These are phyloP conservation scores for Etheostoma perlongum DNA, from an alignment of 2,797 vertebrate genomes.

Conservation along the genomic window DNA sequence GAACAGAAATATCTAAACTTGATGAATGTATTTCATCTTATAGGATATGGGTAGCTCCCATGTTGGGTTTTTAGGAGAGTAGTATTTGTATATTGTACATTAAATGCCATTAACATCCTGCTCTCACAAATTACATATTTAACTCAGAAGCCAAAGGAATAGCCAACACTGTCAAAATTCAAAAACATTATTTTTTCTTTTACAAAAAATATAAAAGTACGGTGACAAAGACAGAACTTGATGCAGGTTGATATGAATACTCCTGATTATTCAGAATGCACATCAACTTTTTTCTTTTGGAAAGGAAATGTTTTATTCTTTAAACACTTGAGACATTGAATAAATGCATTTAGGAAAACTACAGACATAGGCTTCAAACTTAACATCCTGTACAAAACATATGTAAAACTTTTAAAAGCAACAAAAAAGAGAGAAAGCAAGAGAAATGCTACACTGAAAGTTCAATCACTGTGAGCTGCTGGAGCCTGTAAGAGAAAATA, in stretches of 20 bases:
- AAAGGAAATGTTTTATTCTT: conserved; percentile 65
- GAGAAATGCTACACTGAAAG: conserved; percentile 52
- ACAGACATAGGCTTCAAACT: conserved; percentile 75
- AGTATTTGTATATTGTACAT: conserved; percentile 57
- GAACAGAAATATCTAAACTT: conserved; percentile 64
- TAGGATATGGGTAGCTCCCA: conserved; percentile 59
- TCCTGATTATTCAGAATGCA: conserved; percentile 67
- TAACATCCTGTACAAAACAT: conserved; percentile 81
- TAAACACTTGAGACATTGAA: conserved; percentile 75
- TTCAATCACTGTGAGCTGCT: conserved; percentile 69
- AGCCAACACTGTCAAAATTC: conserved; percentile 79
- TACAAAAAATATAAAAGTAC: conserved; percentile 84
- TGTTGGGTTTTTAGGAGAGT: conserved; percentile 56
- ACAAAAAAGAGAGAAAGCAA: conserved; percentile 42
- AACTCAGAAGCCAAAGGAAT: conserved; percentile 72
- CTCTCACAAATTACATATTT: conserved; percentile 67
- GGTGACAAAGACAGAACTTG: conserved; percentile 67
- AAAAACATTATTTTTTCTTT: conserved; percentile 66
- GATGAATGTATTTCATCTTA: conserved; percentile 62
- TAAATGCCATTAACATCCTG: conserved; percentile 66
- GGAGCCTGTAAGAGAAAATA: conserved; percentile 41
- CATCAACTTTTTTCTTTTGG: conserved; percentile 59
- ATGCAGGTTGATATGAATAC: conserved; percentile 64
- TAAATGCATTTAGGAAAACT: conserved; percentile 80
- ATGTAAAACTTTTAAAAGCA: conserved; percentile 54